Base-by-base conservation (phyloP, 1,140 invertebrate species). In the Episyrphus balteatus region DNA sequence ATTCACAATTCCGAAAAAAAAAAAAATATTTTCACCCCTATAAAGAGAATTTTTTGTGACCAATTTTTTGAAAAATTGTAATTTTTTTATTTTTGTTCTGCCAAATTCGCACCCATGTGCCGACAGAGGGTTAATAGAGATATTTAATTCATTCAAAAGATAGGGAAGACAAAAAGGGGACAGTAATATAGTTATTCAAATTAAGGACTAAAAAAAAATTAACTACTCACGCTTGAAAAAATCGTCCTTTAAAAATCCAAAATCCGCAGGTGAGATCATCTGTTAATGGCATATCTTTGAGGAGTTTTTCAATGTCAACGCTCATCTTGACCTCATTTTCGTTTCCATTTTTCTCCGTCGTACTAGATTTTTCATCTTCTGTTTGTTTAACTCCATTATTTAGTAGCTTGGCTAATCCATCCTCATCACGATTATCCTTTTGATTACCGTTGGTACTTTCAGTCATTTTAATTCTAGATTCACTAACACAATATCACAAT, bases 261-360 rank as follows among this genome's bases (percentile, higher is more conserved):
- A 81, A 71, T 1, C 81, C 81, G 58, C 81, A 82, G 1, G 72
- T 69, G 0, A 78, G 80, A 32, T 82, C 79, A 43, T 81, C 75
- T 31, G 69, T 75, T 12, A 79, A 62, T 5, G 75, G 73, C 43
- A 76, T 59, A 30, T 73, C 70, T 19, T 59, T 68, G 40, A 74
- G 71, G 17, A 75, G 54, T 32, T 75, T 73, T 42, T 77, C 73
- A 21, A 76, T 62, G n/a, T 69, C 73, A 39, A 66, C 49, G 37
- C 60, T 56, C 49, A 62, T 46, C 47, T 56, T 48, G 37, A 62
- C 46, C 52, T 68, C 55, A 51, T 61, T 45, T 37, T 57, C 51
- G 46, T 53, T 53, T 21, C 39, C 54, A 42, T 19, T 62, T 66
- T 39, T 61, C 37, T 34, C 32, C 13, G 3, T 44, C 14, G 3